A percentile compares a stretch with the other conserved stretches of the same genome.
Conservation (phyloP, 2,888 invertebrate species). For the Trachelus stipa region DNA sequence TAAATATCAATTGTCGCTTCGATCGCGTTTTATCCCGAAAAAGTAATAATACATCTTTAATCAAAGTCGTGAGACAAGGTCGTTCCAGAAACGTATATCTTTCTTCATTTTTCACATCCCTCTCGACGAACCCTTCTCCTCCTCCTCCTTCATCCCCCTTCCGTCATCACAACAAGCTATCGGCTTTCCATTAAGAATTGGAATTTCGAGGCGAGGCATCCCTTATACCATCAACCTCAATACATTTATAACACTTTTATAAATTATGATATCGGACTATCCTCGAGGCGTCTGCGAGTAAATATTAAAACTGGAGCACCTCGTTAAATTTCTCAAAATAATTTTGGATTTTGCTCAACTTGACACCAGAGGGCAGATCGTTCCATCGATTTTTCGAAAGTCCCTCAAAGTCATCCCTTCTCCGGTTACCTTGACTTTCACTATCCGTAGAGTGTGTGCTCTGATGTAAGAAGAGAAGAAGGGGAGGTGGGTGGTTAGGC, state of each 20-base stretch:
- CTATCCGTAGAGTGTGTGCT: not conserved
- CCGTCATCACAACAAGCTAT: not conserved
- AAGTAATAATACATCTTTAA: not conserved
- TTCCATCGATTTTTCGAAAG: not conserved
- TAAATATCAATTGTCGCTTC: not conserved
- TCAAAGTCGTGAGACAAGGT: not conserved
- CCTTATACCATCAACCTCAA: not conserved
- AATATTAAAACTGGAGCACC: not conserved
- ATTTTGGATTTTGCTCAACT: not conserved
- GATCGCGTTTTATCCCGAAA: not conserved
- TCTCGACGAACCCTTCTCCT: too few species aligned
- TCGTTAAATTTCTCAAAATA: not conserved
- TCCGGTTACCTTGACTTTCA: slow-evolving; percentile 21
- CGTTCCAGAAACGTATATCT: not conserved
- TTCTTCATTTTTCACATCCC: not conserved
- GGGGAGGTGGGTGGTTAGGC: too few species aligned
- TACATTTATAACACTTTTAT: not conserved
- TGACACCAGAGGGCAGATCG: not conserved
- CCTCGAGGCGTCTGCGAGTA: not conserved
- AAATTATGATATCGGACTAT: not conserved
- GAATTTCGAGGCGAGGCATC: not conserved
- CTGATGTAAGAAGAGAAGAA: not conserved
- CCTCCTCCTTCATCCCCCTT: too few species aligned
- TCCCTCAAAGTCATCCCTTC: slow-evolving; percentile 68
- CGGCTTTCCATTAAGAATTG: not conserved